Conservation (phyloP, 2,888 invertebrate species). For the Ophion ventricosus region DNA sequence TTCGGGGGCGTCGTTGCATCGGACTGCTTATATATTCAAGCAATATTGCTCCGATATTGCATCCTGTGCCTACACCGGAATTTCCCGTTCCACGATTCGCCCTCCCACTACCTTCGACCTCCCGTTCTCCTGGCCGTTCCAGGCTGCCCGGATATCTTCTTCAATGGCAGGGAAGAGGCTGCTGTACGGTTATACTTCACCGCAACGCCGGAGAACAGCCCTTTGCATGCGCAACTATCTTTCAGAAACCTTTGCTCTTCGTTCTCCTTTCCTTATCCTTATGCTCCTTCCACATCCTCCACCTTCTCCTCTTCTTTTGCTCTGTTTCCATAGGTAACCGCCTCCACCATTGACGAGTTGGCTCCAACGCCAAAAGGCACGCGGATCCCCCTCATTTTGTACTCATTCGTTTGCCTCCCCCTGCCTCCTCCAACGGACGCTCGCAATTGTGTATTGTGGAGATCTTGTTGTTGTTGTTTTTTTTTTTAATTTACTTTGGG, state of each 20-base stretch:
- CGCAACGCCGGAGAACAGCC: slow-evolving; percentile 50
- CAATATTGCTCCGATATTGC: slow-evolving; percentile 78
- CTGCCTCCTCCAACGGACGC: slow-evolving; percentile 4
- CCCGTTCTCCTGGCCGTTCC: slow-evolving; percentile 3
- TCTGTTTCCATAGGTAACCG: slow-evolving; percentile 37
- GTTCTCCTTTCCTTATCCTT: slow-evolving; percentile 5
- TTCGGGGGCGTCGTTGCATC: slow-evolving; percentile 72
- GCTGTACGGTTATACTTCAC: slow-evolving; percentile 29
- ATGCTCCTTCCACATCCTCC: background rate
- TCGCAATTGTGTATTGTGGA: slow-evolving; percentile 29
- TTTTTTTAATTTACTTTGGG: background rate
- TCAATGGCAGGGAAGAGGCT: slow-evolving; percentile 11
- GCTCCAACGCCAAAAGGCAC: slow-evolving; percentile 58
- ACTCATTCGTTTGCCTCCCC: background rate
- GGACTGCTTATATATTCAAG: slow-evolving; percentile 74
- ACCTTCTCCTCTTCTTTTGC: slow-evolving; percentile 21
- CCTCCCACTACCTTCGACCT: slow-evolving; percentile 9
- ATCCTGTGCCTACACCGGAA: slow-evolving; percentile 70
- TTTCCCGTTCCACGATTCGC: slow-evolving; percentile 53
- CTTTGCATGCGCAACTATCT: slow-evolving; percentile 52
- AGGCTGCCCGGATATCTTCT: slow-evolving; percentile 36
- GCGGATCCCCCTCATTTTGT: slow-evolving; percentile 43
- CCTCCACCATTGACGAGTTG: slow-evolving; percentile 61
- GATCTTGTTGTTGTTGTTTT: slow-evolving; percentile 17
- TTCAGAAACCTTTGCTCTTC: slow-evolving; percentile 43